These are phyloP conservation scores for Iselma pallidipennis DNA, from an alignment of 2,888 invertebrate genomes.

Conservation along the genomic window DNA sequence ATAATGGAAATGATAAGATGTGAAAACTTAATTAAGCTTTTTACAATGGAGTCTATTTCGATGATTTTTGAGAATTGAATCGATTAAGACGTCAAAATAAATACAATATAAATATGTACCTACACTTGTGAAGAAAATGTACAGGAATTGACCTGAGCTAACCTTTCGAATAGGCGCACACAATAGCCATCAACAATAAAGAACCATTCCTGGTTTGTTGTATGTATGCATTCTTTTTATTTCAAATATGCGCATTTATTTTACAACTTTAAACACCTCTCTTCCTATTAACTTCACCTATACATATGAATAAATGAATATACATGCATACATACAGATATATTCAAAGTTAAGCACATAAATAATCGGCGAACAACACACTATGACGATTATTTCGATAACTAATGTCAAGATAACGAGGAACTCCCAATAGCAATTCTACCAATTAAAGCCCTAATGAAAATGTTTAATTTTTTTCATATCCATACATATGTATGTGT, in stretches of 20 bases:
- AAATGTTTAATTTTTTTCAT: too few species aligned
- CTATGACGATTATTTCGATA: too few species aligned
- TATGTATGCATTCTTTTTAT: slow-evolving; percentile 12
- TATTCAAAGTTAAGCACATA: too few species aligned
- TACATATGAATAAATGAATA: neutral
- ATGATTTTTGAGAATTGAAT: neutral
- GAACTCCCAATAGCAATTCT: too few species aligned
- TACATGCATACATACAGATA: too few species aligned
- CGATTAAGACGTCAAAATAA: neutral
- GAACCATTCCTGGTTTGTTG: neutral
- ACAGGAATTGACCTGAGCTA: neutral
- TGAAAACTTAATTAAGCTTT: neutral
- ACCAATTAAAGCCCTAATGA: too few species aligned
- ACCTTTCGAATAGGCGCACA: neutral
- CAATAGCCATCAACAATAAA: neutral
- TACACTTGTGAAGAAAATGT: too few species aligned
- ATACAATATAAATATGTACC: neutral
- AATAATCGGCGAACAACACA: too few species aligned
- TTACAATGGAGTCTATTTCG: neutral
- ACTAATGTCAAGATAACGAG: too few species aligned
- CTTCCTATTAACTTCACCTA: neutral
- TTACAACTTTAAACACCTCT: neutral
- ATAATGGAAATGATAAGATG: neutral
- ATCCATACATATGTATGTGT: neutral
- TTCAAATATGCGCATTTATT: slow-evolving; percentile 18